Base-by-base conservation (phyloP, 2,888 invertebrate species). In the Rugalucina vietnamica region DNA sequence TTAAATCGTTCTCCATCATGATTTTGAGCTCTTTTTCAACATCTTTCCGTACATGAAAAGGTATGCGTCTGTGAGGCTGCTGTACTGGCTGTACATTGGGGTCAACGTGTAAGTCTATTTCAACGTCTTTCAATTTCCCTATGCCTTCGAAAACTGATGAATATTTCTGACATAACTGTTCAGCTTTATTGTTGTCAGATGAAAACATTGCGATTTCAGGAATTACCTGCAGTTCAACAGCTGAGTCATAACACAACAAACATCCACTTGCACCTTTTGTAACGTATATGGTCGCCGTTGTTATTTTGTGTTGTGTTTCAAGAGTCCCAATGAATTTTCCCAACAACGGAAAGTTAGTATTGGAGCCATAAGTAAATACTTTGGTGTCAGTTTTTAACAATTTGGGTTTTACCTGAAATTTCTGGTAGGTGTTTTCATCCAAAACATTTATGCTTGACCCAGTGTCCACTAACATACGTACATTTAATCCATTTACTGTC, bases 1-100 rank as follows among this genome's bases (percentile, higher is more conserved):
- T 91, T n/a, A 91, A 82, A 77, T 88, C 90, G 12, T 84, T 60
- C 18, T 88, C 78, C 50, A 86, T 75, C 37, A 89, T 76, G 12
- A 76, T 72, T 57, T 85, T 75, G 21, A 91, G 72, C 65, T 91
- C 87, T 27, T 76, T 49, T 76, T 88, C 87, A 1, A 90, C 82
- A 8, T 86, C 69, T 34, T 86, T 77, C 3, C 88, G 54, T 5
- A 88, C n/a, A 50, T 88, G 88, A 78, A 90, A 91, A 0, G 88
- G 88, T 27, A 88, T 86, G 12, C 90, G 39, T 27, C 87, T 57
- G 57, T 87, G 85, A 27, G 65, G 76, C 60, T 89, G 85, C 12
- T 71, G 65, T 21, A 81, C 71, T 1, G 89, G 87, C 54, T 27
- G 29, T 10, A 85, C 74, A 32, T 27, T 57, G 36, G 69, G 54